Evolutionary conservation across 2,113 vertebrate genomes (phyloP).

Genomic region (Phrynocephalus versicolor): DNA sequence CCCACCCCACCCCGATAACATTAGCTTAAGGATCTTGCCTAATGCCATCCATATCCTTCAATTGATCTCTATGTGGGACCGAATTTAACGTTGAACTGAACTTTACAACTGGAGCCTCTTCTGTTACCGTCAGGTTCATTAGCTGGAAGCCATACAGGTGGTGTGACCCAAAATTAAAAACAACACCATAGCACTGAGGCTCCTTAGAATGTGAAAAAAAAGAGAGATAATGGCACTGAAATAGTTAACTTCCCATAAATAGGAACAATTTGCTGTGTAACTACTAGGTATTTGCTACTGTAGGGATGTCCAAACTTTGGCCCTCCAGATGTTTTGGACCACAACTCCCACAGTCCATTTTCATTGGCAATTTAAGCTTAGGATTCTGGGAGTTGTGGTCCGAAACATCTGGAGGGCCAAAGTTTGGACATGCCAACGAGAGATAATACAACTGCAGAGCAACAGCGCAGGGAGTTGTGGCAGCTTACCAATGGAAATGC

Average conservation of each 20-base stretch:
- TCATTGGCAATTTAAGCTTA: too few species aligned
- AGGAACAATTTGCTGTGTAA: slow-evolving; percentile 31
- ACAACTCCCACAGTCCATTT: too few species aligned
- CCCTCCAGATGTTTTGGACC: too few species aligned
- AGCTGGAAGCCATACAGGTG: too few species aligned
- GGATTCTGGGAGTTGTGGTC: too few species aligned
- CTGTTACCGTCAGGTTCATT: background rate
- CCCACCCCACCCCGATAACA: background rate
- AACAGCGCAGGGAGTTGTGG: too few species aligned
- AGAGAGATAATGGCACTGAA: slow-evolving; percentile 27
- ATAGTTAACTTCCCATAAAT: slow-evolving; percentile 46
- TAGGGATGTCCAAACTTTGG: too few species aligned
- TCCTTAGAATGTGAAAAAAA: background rate
- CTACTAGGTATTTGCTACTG: too few species aligned
- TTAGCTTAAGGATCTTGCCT: background rate
- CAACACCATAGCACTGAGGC: background rate
- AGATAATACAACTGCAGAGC: too few species aligned
- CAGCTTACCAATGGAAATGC: too few species aligned
- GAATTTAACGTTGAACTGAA: background rate
- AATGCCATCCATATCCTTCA: background rate
- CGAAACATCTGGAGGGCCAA: too few species aligned
- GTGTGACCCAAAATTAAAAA: background rate
- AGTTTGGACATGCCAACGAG: too few species aligned
- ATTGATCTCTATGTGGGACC: background rate
- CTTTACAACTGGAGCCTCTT: background rate